Evolutionary conservation across 2,888 invertebrate species (phyloP).

Genomic region (Melangyna quadrimaculata): DNA sequence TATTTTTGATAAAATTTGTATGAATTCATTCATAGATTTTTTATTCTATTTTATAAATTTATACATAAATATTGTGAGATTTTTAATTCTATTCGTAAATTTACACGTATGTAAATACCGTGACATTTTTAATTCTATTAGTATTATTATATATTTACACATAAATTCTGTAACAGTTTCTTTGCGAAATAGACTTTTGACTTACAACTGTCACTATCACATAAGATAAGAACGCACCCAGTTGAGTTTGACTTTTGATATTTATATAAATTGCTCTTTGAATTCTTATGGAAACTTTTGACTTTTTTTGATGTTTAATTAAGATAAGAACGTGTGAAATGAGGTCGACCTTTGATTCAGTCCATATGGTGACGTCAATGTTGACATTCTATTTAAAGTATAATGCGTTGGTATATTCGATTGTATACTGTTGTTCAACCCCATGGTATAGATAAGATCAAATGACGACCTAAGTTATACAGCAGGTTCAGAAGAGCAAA

Average conservation of each 20-base stretch:
- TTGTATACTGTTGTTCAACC: not conserved
- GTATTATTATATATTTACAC: too few relatives aligned
- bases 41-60: too few relatives aligned
- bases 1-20: not conserved
- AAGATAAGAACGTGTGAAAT: not conserved
- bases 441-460: not conserved
- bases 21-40: too few relatives aligned
- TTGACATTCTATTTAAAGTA: not conserved
- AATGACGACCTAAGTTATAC: not conserved
- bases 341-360: not conserved
- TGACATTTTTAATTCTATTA: too few relatives aligned
- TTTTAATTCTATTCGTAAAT: too few relatives aligned
- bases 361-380: constrained; percentile 10
- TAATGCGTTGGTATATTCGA: not conserved
- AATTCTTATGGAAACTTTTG: not conserved
- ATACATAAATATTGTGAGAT: too few relatives aligned
- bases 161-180: too few relatives aligned
- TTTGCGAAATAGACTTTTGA: not conserved
- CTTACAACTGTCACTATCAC: not conserved
- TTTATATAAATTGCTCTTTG: not conserved
- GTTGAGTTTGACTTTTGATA: not conserved
- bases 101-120: too few relatives aligned
- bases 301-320: not conserved
- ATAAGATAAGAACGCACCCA: not conserved
- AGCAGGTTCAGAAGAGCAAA: not conserved